These are phyloP conservation scores for Sebastes alutus DNA, from an alignment of 2,797 vertebrate species.

Conservation along the genomic window DNA sequence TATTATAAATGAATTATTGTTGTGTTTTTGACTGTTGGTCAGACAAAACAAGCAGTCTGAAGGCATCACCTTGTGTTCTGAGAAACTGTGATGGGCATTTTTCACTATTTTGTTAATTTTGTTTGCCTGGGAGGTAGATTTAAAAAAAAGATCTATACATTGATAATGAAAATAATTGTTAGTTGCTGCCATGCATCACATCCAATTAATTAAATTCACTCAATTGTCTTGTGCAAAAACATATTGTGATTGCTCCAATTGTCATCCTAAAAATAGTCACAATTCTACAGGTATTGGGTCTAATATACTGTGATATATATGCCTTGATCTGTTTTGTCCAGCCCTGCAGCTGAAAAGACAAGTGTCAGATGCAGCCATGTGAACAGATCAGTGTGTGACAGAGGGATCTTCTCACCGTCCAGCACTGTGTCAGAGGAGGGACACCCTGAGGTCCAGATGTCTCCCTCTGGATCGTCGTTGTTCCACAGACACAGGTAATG, in stretches of 20 bases:
- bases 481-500: slow-evolving; percentile 93
- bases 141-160: neutral
- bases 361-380: neutral
- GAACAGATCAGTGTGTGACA: neutral
- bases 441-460: slow-evolving; percentile 77
- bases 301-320: neutral
- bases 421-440: slow-evolving; percentile 68
- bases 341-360: neutral
- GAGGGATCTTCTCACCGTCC: slow-evolving; percentile 84
- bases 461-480: slow-evolving; percentile 90
- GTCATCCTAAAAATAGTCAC: neutral
- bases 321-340: neutral
- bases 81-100: neutral
- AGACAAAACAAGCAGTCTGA: neutral
- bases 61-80: neutral
- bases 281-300: neutral
- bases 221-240: neutral
- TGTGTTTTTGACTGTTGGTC: neutral
- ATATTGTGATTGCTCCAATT: neutral
- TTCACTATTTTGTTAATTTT: neutral
- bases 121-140: neutral
- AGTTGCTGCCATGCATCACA: neutral
- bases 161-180: neutral
- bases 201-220: neutral
- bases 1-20: neutral